These are phyloP conservation scores for Pantala flavescens DNA, from an alignment of 1,140 invertebrate species.

Conservation along the genomic window DNA sequence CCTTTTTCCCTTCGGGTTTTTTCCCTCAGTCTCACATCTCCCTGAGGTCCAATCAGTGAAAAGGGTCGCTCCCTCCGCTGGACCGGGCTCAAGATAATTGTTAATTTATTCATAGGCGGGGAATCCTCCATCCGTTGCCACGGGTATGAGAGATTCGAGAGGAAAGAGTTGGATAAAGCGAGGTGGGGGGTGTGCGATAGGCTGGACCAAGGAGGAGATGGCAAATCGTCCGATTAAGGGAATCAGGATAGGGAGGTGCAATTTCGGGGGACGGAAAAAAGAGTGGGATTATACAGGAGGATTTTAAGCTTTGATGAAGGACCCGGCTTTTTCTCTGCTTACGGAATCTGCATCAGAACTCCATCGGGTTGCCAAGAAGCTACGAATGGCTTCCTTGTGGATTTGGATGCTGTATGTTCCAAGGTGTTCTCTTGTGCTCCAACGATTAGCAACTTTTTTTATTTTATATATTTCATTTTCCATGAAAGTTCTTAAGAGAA, in stretches of 20 bases:
- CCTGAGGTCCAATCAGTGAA: neutral
- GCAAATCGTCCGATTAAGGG: neutral
- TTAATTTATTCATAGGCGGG: slow-evolving; percentile 6
- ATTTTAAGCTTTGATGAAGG: too few species aligned
- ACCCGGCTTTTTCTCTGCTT: too few species aligned
- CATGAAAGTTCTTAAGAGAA: too few species aligned
- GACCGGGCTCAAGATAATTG: slow-evolving; percentile 8
- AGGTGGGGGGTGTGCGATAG: neutral
- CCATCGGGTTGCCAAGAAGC: too few species aligned
- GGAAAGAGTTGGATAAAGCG: neutral
- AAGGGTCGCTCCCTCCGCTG: neutral
- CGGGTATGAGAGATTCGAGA: neutral
- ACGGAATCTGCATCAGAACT: too few species aligned
- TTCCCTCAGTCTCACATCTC: neutral
- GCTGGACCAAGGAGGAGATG: neutral
- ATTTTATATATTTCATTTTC: too few species aligned
- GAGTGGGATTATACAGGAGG: neutral
- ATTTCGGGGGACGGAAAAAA: neutral
- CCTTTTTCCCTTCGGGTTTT: too few species aligned
- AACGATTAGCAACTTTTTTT: too few species aligned
- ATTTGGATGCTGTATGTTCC: too few species aligned
- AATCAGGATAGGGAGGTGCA: neutral
- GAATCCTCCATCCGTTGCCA: neutral
- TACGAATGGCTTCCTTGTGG: too few species aligned
- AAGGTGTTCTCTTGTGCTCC: too few species aligned